Conservation (phyloP, 1,140 invertebrate species). For the Tribolium madens region DNA sequence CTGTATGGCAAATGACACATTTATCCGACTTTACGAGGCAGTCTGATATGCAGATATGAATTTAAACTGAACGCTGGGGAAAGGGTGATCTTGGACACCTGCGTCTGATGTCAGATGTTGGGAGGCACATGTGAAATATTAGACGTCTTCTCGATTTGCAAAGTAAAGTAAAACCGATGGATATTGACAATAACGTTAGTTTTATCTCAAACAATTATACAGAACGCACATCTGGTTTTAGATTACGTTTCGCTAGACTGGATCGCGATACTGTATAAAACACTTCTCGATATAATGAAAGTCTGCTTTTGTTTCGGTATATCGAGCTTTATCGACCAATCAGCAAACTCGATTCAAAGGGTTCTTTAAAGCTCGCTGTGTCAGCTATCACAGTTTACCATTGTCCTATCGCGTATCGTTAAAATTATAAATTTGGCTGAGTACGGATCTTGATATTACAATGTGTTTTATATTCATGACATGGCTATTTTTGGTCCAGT, state of each 20-base stretch:
- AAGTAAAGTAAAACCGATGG: conserved; percentile 38
- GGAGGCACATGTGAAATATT: conserved; percentile 53
- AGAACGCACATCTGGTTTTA: conserved; percentile 40
- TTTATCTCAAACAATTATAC: conserved; percentile 28
- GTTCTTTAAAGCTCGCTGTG: conserved; percentile 50
- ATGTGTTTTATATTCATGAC: conserved; percentile 41
- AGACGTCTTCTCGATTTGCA: conserved; percentile 44
- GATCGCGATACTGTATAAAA: conserved; percentile 47
- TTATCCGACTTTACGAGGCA: conserved; percentile 49
- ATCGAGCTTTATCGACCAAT: conserved; percentile 54
- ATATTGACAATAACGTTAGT: background rate
- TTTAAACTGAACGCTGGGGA: conserved; percentile 49
- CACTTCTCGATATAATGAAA: conserved; percentile 54
- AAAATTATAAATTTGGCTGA: conserved; percentile 57
- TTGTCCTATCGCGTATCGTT: conserved; percentile 54
- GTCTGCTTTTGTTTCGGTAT: conserved; percentile 53
- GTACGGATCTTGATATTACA: conserved; percentile 49
- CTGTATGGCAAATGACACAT: conserved; percentile 48
- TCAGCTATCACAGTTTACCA: conserved; percentile 53
- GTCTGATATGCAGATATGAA: conserved; percentile 53
- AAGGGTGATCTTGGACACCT: conserved; percentile 51
- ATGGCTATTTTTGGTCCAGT: conserved; percentile 9
- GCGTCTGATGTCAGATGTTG: conserved; percentile 54
- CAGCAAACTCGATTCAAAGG: conserved; percentile 54
- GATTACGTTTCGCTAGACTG: conserved; percentile 38